Evolutionary conservation across 1,140 invertebrate genomes (phyloP).

Genomic region (Pinna nobilis): DNA sequence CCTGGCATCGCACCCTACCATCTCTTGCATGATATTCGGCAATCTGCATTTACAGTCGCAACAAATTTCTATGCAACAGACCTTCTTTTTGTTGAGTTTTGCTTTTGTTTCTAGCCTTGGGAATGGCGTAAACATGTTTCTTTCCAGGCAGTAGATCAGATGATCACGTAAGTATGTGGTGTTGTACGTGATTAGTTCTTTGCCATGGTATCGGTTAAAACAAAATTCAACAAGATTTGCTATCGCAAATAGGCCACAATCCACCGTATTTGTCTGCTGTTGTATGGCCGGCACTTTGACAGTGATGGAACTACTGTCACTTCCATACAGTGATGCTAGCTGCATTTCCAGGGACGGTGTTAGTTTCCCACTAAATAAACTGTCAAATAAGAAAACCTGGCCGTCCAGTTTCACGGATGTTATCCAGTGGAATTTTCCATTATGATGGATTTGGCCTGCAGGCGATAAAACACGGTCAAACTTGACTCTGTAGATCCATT

Average conservation of each 20-base stretch:
- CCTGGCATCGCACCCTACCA: background rate
- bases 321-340: background rate
- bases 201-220: constrained; percentile 2
- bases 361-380: background rate
- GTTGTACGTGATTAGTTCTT: background rate
- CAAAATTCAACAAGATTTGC: constrained; percentile 22
- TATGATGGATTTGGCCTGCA: too few relatives aligned
- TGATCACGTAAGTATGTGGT: background rate
- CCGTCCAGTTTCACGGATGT: too few relatives aligned
- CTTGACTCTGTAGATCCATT: too few relatives aligned
- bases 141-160: background rate
- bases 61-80: background rate
- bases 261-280: constrained; percentile 13
- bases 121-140: too few relatives aligned
- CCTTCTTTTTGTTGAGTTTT: background rate
- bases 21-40: too few relatives aligned
- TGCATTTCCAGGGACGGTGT: constrained; percentile 17
- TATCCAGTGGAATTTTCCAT: too few relatives aligned
- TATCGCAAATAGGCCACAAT: constrained; percentile 26
- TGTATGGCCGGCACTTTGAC: constrained; percentile 7
- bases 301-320: background rate
- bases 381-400: background rate
- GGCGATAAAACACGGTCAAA: too few relatives aligned
- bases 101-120: background rate
- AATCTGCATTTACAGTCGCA: too few relatives aligned